Evolutionary conservation across 2,888 invertebrate species (phyloP), one percentile per base, ranked within the genome.

Genomic region (Nemotelus nigrinus): DNA sequence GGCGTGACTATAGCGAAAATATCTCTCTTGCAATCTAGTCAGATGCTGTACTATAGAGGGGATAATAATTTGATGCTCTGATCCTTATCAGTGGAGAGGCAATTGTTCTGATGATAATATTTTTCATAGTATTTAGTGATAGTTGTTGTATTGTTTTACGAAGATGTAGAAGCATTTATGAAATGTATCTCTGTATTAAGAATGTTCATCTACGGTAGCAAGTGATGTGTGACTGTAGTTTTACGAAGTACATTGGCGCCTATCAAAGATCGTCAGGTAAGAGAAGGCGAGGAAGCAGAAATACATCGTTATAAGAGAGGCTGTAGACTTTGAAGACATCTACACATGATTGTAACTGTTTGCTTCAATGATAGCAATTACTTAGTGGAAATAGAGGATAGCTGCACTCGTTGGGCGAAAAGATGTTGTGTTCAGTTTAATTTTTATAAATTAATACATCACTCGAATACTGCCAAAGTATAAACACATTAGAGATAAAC

Each of bases 291-390:
- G 55, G 53, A 67, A 48, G 0, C 10, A 25, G 47, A 60, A 7
- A 55, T 55, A 55, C 55, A 70, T 70, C 70, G 10, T 70, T 70
- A 43, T 8, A 53, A 70, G 41, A 70, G 70, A 53, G 41, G 43
- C 39, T 60, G 50, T 6, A 70, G 43, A 70, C 53, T 55, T 65
- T 41, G 53, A 41, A 55, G 53, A 70, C 44, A 55, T 10, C n/a
- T 70, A 50, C 5, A n/a, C 10, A 55, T 70, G 63, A 41, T 55
- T 70, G 70, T 55, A 70, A 44, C 53, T 41, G 70, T 70, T 55
- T 7, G n/a, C 43, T 50, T 45, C 39, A 53, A 55, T 39, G 10
- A 55, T n/a, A 53, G 47, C 70, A 70, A 70, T 70, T 70, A 47
- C 50, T 70, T 8, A 3, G 6, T n/a, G 53, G 25, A 48, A 5